Evolutionary conservation across 2,888 invertebrate genomes (phyloP).

Genomic region (Acleris emargana): DNA sequence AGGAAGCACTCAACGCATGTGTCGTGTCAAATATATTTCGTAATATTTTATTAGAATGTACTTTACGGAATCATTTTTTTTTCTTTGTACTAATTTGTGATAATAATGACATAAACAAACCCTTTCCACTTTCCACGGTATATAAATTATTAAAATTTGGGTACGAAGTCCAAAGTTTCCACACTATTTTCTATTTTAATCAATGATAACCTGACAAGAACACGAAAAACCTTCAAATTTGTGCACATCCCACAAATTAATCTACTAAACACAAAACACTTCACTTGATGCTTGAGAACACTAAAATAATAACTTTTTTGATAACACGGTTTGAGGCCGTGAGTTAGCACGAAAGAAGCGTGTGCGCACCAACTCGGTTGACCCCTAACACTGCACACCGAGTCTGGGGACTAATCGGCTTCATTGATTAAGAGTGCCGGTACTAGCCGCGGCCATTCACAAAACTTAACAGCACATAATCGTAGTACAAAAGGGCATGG

Average conservation of each 20-base stretch:
- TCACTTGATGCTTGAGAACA: conserved; percentile 1
- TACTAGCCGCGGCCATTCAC: conserved; percentile 23
- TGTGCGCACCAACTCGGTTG: conserved; percentile 44
- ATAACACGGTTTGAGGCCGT: background rate
- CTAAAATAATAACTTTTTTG: conserved; percentile 1
- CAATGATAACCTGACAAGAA: background rate
- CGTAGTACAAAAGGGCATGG: conserved; percentile 4
- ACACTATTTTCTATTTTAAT: background rate
- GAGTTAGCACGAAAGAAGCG: conserved; percentile 38
- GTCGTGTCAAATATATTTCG: background rate
- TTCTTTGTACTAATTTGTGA: too few relatives aligned
- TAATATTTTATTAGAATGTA: background rate
- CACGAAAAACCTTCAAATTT: background rate
- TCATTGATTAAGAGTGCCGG: conserved; percentile 49
- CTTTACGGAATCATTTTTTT: too few relatives aligned
- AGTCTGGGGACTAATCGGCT: conserved; percentile 45
- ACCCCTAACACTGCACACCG: conserved; percentile 49
- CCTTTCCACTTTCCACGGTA: too few relatives aligned
- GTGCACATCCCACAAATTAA: background rate
- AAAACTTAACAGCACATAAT: conserved; percentile 14
- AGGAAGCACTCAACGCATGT: background rate
- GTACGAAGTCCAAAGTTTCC: conserved; percentile 15
- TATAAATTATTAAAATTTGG: background rate
- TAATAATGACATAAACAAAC: too few relatives aligned
- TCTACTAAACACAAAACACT: conserved; percentile 11